Conservation (phyloP, 1,140 invertebrate species). For the Papilio aristodemus region DNA sequence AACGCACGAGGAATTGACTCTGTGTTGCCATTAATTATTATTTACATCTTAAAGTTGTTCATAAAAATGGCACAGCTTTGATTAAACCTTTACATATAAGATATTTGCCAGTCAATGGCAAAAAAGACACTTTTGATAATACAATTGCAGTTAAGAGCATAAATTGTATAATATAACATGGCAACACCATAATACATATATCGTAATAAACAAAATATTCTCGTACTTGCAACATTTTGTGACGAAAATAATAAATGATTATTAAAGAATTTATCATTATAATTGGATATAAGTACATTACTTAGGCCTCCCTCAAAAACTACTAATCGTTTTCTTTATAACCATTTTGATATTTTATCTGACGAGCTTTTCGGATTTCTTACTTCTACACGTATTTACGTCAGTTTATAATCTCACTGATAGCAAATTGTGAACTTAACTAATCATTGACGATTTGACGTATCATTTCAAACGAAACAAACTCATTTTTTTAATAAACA, state of each 20-base stretch:
- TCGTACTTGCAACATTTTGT: not conserved
- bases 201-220: not conserved
- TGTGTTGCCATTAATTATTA: slow-evolving; percentile 49
- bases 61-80: slow-evolving; percentile 62
- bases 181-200: not conserved
- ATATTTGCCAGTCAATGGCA: not conserved
- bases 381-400: no score
- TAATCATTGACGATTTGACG: no score
- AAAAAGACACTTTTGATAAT: not conserved
- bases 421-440: no score
- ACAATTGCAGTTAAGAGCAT: not conserved
- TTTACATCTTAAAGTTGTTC: slow-evolving; percentile 54
- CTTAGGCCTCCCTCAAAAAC: not conserved
- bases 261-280: not conserved
- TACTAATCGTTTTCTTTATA: not conserved
- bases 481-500: no score
- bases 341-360: not conserved
- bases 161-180: not conserved
- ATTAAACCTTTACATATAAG: slow-evolving; percentile 22
- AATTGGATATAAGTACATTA: no score
- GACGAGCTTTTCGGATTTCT: not conserved
- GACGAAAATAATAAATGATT: not conserved
- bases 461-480: no score
- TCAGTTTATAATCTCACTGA: no score
- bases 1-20: slow-evolving; percentile 62